These are phyloP conservation scores for Agelas oroides DNA, from an alignment of 37 sponge, comb jelly and placozoan species.

Conservation along the genomic window DNA sequence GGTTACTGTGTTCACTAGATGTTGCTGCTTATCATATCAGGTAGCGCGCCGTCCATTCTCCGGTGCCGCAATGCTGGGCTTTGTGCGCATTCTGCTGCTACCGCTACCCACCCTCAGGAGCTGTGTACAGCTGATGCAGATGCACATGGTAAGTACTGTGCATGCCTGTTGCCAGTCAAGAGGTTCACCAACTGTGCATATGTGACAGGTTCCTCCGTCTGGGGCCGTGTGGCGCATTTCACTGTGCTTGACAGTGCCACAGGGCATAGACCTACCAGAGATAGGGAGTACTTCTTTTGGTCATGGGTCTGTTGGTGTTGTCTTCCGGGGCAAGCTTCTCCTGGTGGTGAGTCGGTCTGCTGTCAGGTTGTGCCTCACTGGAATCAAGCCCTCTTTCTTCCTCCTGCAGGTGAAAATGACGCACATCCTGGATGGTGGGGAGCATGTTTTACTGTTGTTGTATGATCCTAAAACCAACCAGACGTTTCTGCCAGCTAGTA, in stretches of 20 bases:
- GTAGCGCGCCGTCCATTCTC: slow-evolving; percentile 71
- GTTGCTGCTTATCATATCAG: too few species aligned
- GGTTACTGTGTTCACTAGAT: not conserved
- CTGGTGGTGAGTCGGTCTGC: slow-evolving; percentile 65
- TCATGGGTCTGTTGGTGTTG: slow-evolving; percentile 40
- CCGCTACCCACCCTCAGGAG: slow-evolving; percentile 58
- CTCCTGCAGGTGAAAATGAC: slow-evolving; percentile 18
- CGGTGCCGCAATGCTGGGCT: slow-evolving; percentile 34
- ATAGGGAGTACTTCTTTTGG: not conserved
- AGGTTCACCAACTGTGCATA: not conserved
- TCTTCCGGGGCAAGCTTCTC: slow-evolving; percentile 62
- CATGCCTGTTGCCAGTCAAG: not conserved
- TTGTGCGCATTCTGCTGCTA: slow-evolving; percentile 51
- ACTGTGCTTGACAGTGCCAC: slow-evolving; percentile 70
- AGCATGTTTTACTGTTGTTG: slow-evolving; percentile 38
- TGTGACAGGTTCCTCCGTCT: slow-evolving; percentile 50
- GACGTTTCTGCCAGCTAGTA: slow-evolving; percentile 23
- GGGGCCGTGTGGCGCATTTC: slow-evolving; percentile 51
- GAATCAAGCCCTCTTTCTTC: not conserved
- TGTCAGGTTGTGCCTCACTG: not conserved
- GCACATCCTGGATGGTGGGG: not conserved
- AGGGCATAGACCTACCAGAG: slow-evolving; percentile 21
- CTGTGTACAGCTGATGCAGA: slow-evolving; percentile 67
- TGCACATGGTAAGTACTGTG: slow-evolving; percentile 58
- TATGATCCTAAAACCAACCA: slow-evolving; percentile 64